These are phyloP conservation scores for Gymnosoma rotundatum DNA, from an alignment of 2,888 invertebrate species.

Conservation along the genomic window DNA sequence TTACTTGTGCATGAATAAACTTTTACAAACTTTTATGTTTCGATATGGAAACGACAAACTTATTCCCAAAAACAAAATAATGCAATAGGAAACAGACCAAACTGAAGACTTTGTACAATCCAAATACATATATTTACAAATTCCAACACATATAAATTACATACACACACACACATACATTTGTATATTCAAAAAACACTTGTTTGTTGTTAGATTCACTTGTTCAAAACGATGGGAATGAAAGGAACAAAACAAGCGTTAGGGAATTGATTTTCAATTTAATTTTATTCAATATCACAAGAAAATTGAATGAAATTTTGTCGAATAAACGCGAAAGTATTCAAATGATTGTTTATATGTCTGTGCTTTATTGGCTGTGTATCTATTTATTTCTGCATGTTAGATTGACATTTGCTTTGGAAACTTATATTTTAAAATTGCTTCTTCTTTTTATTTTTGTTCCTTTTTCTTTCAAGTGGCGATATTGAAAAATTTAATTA, in stretches of 20 bases:
- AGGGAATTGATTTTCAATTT: conserved; percentile 60
- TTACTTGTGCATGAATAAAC: conserved; percentile 62
- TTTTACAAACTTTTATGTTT: conserved; percentile 29
- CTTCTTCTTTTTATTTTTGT: neutral
- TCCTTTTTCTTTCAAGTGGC: neutral
- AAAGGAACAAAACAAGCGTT: conserved; percentile 26
- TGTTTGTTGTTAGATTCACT: neutral
- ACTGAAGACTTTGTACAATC: neutral
- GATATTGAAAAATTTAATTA: conserved; percentile 17
- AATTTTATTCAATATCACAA: conserved; percentile 49
- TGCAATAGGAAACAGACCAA: neutral
- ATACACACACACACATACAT: neutral
- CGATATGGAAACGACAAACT: conserved; percentile 36
- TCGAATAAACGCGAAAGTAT: conserved; percentile 50
- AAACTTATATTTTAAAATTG: too few relatives aligned
- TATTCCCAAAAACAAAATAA: conserved; percentile 30
- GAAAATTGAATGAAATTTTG: conserved; percentile 61
- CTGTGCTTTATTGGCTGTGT: neutral
- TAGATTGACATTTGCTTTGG: conserved; percentile 32
- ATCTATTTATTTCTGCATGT: neutral
- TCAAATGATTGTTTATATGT: conserved; percentile 33
- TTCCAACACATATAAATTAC: neutral
- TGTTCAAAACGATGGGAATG: neutral
- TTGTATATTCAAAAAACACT: neutral
- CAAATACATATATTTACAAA: too few relatives aligned